Base-by-base conservation (phyloP, 1,140 invertebrate genomes). In the Antheraea pernyi region DNA sequence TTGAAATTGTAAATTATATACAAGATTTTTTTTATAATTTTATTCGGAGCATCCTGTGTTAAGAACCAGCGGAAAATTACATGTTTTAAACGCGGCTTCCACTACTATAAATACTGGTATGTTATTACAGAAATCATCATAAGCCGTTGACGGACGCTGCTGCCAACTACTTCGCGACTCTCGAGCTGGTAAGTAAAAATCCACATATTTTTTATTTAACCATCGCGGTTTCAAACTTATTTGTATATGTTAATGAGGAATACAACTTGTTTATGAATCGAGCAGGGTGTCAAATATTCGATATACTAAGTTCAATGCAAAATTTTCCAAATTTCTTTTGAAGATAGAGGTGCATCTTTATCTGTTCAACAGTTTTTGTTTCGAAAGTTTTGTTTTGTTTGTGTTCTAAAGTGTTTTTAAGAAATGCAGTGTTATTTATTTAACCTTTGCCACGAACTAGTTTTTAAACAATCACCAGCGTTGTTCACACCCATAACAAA, bases 61-160 rank as follows among this genome's bases (percentile, higher is more conserved):
- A 53, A 16, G 75, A 79, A 77, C 75, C 73, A 78, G 71, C 77
- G 77, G 73, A 75, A 87, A 85, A 89, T 86, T 88, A 86, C 81
- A 86, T 77, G 79, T 77, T 84, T 80, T 72, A 74, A 78, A 69
- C 64, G 70, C 74, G 68, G 72, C 67, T 64, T 59, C 62, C 65
- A 67, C 73, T 62, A 73, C 67, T 87, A 89, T 89, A 89, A 73
- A 87, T 82, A 85, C 68, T 62, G 62, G 42, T 39, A 68, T 75
- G 69, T 72, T 22, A 77, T 76, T 74, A 73, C 67, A 58, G 65
- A 16, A n/a, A 69, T 67, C 61, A 76, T 78, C 85, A 84, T 83
- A 88, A 83, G 80, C 79, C 73, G 82, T 75, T 67, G 46, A 53
- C 46, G 46, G 42, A 39, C 64, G 13, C 73, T 61, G 66, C 65